Conservation (phyloP, 2,113 vertebrate species). For the Polyodon spathula region DNA sequence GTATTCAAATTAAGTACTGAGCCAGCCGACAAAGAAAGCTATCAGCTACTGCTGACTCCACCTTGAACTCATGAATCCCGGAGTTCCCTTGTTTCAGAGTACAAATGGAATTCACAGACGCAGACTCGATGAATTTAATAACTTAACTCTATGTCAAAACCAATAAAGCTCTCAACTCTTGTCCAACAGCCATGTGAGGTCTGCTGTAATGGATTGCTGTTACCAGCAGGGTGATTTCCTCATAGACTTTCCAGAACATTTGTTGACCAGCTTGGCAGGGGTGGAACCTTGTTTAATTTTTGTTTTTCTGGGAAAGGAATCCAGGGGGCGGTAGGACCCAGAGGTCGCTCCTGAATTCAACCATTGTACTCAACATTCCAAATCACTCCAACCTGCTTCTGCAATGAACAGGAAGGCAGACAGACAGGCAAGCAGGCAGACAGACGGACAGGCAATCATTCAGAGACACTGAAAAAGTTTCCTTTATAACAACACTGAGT, state of each 20-base stretch:
- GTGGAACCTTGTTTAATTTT: constrained; percentile 7
- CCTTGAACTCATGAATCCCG: no score
- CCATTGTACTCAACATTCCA: constrained; percentile 26
- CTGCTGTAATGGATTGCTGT: no score
- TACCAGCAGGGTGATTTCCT: constrained; percentile 3
- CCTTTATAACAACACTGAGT: neutral
- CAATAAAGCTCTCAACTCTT: no score
- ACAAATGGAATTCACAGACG: no score
- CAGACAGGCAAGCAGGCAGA: neutral
- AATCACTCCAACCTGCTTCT: constrained; percentile 15
- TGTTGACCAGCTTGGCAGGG: constrained; percentile 2
- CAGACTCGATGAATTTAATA: no score
- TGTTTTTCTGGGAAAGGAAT: constrained; percentile 13
- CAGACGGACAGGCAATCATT: constrained; percentile 1
- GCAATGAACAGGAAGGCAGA: neutral
- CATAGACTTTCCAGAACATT: neutral
- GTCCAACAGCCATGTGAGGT: no score
- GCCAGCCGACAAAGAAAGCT: no score
- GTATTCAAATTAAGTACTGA: no score
- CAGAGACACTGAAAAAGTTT: constrained; percentile 2
- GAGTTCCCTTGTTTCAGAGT: no score
- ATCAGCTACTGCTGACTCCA: no score
- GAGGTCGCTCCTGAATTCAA: constrained; percentile 19
- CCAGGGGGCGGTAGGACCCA: constrained; percentile 12
- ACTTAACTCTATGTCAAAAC: neutral